Evolutionary conservation across 2,888 invertebrate species (phyloP), one percentile per base, ranked within the genome.

Genomic region (Actias luna): DNA sequence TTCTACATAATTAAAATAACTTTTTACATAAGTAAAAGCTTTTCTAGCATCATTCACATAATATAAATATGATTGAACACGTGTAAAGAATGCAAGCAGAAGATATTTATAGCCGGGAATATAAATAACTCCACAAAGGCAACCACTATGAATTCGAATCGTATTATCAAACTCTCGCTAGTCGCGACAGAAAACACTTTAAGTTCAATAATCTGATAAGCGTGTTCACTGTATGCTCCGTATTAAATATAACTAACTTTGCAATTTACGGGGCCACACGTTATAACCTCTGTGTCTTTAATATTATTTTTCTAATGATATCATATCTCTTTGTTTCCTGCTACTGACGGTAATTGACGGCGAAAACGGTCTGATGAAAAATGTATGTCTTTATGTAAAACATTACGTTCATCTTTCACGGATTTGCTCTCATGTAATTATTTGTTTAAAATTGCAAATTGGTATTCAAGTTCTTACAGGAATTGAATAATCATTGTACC

Each of bases 131-230:
- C 42, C 0, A 61, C 61, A 61, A 61, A 52, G 36, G 61, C 57
- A 36, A n/a, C 55, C 29, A 61, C 36, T 61, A 61, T 61, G 29
- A 61, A 61, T 55, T 29, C 61, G 46, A 52, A 59, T 59, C 60
- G 62, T 58, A 62, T 60, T 65, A 66, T 65, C 63, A 58, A 63
- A 61, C 61, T 66, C 64, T 64, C 63, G 65, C 65, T 16, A 33
- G 64, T 64, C 63, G 65, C 65, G 22, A 33, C 59, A 63, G 68
- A 72, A 72, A 75, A 74, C 76, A 74, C 70, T 70, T 72, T 70
- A 78, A 75, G 84, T 84, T 85, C 83, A 86, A 83, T 83, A 88
- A 81, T 85, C 83, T 82, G 77, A 83, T 83, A 82, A 79, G 73
- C 73, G 73, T 71, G 70, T 64, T 58, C 59, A 57, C 55, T 55